phyloP scores from a whole-genome alignment of 2,888 invertebrate genomes.

The Volucella bombylans region DNA sequence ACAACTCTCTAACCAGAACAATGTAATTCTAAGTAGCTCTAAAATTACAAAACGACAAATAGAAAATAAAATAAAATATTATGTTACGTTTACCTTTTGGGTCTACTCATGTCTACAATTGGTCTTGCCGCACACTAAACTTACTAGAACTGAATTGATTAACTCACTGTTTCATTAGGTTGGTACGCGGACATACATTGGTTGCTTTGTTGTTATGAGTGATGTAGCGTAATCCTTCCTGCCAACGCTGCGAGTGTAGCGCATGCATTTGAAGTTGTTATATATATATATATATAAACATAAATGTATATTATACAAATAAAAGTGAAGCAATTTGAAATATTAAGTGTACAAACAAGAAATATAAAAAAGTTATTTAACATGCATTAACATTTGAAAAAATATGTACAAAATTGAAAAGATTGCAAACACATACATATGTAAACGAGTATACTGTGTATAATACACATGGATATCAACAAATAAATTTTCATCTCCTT shows the following conservation, averaged over 20 bases:
- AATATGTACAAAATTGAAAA: constrained; percentile 13
- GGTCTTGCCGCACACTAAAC: not conserved
- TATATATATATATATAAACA: constrained; percentile 48
- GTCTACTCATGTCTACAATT: too few relatives aligned
- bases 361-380: constrained; percentile 18
- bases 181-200: constrained; percentile 97
- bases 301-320: constrained; percentile 12
- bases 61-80: too few relatives aligned
- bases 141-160: not conserved
- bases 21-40: too few relatives aligned
- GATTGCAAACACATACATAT: constrained; percentile 23
- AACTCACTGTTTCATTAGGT: constrained; percentile 99
- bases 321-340: constrained; percentile 46
- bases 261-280: constrained; percentile 23
- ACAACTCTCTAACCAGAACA: too few relatives aligned
- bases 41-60: too few relatives aligned
- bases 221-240: constrained; percentile 92
- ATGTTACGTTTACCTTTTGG: too few relatives aligned
- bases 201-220: constrained; percentile 98
- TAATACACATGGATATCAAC: not conserved
- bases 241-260: constrained; percentile 89
- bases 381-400: constrained; percentile 3
- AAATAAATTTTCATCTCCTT: not conserved
- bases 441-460: not conserved
- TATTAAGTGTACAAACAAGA: constrained; percentile 61